Conservation (phyloP, 2,797 vertebrate species). For the Cercopithecus hamlyni region DNA sequence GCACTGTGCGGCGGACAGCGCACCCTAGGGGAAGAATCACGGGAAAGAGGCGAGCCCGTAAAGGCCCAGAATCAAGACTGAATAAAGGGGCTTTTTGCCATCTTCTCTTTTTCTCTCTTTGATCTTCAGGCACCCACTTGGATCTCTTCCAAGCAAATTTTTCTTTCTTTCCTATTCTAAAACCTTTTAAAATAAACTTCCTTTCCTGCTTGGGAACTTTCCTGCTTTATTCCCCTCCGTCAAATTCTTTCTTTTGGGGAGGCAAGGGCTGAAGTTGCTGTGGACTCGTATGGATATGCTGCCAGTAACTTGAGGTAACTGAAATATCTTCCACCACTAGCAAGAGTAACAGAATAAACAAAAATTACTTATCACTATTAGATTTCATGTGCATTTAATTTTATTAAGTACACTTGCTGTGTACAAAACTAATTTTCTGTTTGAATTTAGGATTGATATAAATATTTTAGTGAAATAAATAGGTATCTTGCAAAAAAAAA, state of each 20-base stretch:
- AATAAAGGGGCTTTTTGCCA: background rate
- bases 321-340: background rate
- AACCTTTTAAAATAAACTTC: background rate
- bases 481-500: background rate
- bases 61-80: background rate
- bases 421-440: background rate
- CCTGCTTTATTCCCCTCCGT: background rate
- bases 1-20: fast-evolving
- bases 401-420: background rate
- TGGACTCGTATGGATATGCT: background rate
- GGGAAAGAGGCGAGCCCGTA: background rate
- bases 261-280: background rate
- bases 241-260: background rate
- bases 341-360: background rate
- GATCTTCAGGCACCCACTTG: background rate
- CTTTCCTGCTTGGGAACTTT: background rate
- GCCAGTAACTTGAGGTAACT: background rate
- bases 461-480: background rate
- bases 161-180: background rate
- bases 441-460: background rate
- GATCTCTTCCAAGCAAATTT: background rate
- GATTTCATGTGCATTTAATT: background rate
- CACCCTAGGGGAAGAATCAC: background rate
- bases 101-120: background rate
- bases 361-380: background rate